Evolutionary conservation across 2,888 invertebrate species (phyloP), one percentile per base, ranked within the genome.

Genomic region (Campaea margaritaria): DNA sequence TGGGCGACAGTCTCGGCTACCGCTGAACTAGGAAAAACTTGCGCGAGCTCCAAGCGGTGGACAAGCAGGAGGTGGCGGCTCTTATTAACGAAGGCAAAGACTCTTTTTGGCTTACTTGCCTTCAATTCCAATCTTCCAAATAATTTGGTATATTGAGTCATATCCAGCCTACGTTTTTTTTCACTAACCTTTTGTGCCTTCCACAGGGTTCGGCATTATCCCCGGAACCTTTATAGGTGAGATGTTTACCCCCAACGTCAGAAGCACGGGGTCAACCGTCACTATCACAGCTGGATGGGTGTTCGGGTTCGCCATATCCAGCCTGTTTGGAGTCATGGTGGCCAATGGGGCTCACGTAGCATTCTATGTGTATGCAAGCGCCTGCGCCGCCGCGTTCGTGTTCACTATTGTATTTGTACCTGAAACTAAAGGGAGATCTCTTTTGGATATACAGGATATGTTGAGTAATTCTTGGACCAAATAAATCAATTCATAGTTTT

Each of bases 351-450:
- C 69, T 0, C 63, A 68, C 34, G 46, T 69, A 0, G 63, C 68
- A 0, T 81, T 82, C 61, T 78, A 75, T 72, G 62, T 76, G 0
- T 82, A 71, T 28, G 53, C 81, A 0, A 56, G 51, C 0, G 48
- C 65, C 0, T 75, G 75, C 42, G 68, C 55, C 0, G 7, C 65
- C 0, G 68, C 74, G 0, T 80, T 75, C 10, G 0, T 72, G 0
- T 82, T 80, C 36, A 72, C 72, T 0, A 0, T 65, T 0, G 16
- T 77, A 1, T 71, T 73, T 49, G 79, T 82, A 4, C 81, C 81
- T 0, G 82, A 82, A 58, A 82, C 82, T 2, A 80, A 72, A 41
- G 80, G 79, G 8, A 79, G 74, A 53, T 80, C 62, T 55, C 52
- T 81, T 9, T 7, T 52, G 5, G 79, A 82, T 46, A 76, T 82